phyloP scores from a whole-genome alignment of 2,113 vertebrate genomes.

The Oriolus oriolus region DNA sequence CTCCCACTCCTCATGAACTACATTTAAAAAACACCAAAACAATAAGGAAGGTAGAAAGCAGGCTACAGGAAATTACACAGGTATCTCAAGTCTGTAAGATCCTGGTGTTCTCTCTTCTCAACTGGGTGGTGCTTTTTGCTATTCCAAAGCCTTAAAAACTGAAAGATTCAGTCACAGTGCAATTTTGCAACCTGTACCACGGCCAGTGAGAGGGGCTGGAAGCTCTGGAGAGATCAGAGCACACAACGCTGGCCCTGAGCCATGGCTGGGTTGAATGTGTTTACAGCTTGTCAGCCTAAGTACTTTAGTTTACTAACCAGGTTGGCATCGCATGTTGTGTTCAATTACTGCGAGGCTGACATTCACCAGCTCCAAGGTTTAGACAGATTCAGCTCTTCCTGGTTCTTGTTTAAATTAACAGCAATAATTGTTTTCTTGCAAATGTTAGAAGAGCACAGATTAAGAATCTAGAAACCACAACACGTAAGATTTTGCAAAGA shows the following conservation, averaged over 20 bases:
- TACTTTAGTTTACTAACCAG: conserved; percentile 26
- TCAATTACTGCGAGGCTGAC: conserved; percentile 14
- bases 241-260: not conserved
- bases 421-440: conserved; percentile 9
- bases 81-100: not conserved
- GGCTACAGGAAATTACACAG: not conserved
- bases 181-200: not conserved
- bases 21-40: not conserved
- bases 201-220: not conserved
- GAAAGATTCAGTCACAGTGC: not conserved
- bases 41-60: not conserved
- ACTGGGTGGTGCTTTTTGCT: not conserved
- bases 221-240: not conserved
- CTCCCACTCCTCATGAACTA: not conserved
- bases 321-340: not conserved
- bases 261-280: not conserved
- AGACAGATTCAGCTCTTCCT: not conserved
- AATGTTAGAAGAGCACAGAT: not conserved
- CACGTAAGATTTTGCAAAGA: not conserved
- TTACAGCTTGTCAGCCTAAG: conserved; percentile 34
- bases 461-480: conserved; percentile 13
- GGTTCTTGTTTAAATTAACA: conserved; percentile 3
- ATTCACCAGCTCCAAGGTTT: not conserved
- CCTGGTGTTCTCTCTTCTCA: not conserved
- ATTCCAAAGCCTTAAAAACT: not conserved